Conservation (phyloP, 1,140 invertebrate species). For the Pseudomyrmex gracilis region DNA sequence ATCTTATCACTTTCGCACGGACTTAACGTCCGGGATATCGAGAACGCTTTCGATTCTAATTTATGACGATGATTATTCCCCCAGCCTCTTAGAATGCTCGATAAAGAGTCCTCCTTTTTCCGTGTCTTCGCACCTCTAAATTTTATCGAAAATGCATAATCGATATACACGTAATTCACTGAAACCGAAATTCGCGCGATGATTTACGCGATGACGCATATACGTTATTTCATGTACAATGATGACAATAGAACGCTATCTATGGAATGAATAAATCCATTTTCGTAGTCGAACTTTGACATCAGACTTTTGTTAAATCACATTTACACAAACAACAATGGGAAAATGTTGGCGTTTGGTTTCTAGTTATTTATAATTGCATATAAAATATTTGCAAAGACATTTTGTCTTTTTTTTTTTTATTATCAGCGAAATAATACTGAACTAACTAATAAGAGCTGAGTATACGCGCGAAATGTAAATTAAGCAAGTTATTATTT, state of each 20-base stretch:
- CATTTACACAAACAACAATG: no score
- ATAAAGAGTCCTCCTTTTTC: slow-evolving; percentile 1
- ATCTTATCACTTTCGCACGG: slow-evolving; percentile 64
- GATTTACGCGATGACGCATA: slow-evolving; percentile 50
- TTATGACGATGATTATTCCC: slow-evolving; percentile 66
- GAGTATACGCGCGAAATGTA: no score
- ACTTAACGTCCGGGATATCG: slow-evolving; percentile 42
- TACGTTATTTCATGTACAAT: slow-evolving; percentile 43
- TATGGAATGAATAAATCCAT: no score
- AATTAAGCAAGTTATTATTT: slow-evolving; percentile 19
- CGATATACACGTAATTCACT: not conserved
- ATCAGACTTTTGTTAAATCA: no score
- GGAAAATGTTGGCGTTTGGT: no score
- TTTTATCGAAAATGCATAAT: slow-evolving; percentile 56
- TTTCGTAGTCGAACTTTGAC: no score
- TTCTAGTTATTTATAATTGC: no score
- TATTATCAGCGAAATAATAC: no score
- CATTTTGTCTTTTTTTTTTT: no score
- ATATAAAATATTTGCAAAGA: no score
- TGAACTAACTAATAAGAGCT: no score
- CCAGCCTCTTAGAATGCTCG: slow-evolving; percentile 32
- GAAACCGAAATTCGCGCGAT: slow-evolving; percentile 25
- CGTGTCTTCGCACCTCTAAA: not conserved
- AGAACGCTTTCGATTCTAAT: slow-evolving; percentile 66
- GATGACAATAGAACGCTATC: no score